phyloP scores from a whole-genome alignment of 2,888 invertebrate species.

The Ennomos erosarius region DNA sequence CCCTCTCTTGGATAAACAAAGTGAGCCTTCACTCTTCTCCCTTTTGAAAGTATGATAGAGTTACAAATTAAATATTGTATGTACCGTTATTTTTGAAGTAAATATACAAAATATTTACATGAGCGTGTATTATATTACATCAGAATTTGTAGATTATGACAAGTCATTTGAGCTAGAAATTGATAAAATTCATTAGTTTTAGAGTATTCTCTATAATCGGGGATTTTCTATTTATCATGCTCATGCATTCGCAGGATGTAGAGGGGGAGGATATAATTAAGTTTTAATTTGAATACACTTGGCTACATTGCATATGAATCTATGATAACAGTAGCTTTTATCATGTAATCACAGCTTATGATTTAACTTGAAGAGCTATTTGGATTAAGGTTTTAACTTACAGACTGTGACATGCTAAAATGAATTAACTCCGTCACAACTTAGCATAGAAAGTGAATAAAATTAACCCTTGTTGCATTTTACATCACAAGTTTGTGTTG shows the following conservation, averaged over 20 bases:
- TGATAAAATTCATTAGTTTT: slow-evolving; percentile 44
- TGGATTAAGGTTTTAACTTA: slow-evolving; percentile 71
- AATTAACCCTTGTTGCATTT: slow-evolving; percentile 82
- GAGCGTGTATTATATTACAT: slow-evolving; percentile 82
- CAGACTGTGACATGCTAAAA: slow-evolving; percentile 77
- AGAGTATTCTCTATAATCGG: slow-evolving; percentile 47
- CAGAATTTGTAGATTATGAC: slow-evolving; percentile 43
- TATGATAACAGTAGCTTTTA: slow-evolving; percentile 79
- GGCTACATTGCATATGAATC: slow-evolving; percentile 71
- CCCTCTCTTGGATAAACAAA: slow-evolving; percentile 93
- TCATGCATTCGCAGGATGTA: slow-evolving; percentile 55
- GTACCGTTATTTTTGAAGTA: slow-evolving; percentile 86
- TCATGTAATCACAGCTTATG: slow-evolving; percentile 81
- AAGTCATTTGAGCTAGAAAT: slow-evolving; percentile 50
- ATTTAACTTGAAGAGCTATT: slow-evolving; percentile 73
- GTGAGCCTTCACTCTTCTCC: slow-evolving; percentile 76
- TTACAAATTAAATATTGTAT: slow-evolving; percentile 84
- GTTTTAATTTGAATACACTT: slow-evolving; percentile 73
- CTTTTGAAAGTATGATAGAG: slow-evolving; percentile 77
- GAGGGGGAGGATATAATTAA: slow-evolving; percentile 77
- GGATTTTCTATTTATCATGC: slow-evolving; percentile 49
- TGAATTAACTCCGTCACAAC: slow-evolving; percentile 82
- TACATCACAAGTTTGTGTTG: slow-evolving; percentile 82
- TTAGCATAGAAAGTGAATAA: slow-evolving; percentile 77
- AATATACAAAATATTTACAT: slow-evolving; percentile 86